Evolutionary conservation across 2,113 vertebrate species (phyloP).

Genomic region (Bubo bubo): DNA sequence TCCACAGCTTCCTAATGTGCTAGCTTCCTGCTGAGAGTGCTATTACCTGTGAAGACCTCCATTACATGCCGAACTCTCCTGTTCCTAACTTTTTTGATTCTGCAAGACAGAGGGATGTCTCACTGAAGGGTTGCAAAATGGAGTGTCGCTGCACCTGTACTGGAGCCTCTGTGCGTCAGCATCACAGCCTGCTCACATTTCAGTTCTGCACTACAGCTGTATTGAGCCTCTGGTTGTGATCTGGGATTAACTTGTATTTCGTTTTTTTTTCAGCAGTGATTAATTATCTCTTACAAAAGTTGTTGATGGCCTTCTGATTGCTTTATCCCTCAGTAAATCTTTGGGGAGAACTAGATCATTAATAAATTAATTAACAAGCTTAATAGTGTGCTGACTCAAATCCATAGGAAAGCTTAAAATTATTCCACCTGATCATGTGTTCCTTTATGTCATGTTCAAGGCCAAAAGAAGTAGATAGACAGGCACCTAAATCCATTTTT

Average conservation of each 20-base stretch:
- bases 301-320: conserved; percentile 9
- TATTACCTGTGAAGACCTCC: neutral
- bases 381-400: neutral
- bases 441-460: neutral
- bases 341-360: neutral
- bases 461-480: neutral
- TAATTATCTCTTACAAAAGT: neutral
- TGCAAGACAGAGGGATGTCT: neutral
- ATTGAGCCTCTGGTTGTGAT: neutral
- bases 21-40: neutral
- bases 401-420: neutral
- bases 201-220: neutral
- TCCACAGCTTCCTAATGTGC: neutral
- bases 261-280: neutral
- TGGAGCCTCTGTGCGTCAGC: neutral
- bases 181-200: neutral
- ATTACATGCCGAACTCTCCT: neutral
- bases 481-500: neutral
- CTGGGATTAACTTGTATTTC: neutral
- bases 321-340: neutral
- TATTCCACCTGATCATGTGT: neutral
- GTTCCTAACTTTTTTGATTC: neutral
- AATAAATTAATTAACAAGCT: conserved; percentile 2
- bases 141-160: neutral
- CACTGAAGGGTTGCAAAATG: neutral